Evolutionary conservation across 2,797 vertebrate genomes (phyloP), one percentile per base, ranked within the genome.

Genomic region (Pteronotus mesoamericanus): DNA sequence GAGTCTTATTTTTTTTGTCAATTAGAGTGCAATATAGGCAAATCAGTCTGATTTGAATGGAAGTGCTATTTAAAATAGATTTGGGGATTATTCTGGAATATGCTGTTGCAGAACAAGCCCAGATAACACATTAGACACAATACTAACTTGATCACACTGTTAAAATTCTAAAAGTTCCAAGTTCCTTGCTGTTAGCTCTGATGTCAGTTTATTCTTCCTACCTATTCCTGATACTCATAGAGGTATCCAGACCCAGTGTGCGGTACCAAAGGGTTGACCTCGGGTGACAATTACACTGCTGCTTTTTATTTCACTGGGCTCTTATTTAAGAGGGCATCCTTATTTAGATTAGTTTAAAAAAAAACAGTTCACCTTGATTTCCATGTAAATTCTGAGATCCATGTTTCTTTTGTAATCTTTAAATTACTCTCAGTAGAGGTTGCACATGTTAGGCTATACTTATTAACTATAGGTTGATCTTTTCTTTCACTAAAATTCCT

Each of bases 131-230:
- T 48, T 32, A 83, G 68, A 79, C 48, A 82, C 5, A 78, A 37
- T 4, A 44, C 2, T n/a, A 59, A 57, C 6, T 78, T 89, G 82
- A 48, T 95, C 53, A 53, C 11, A n/a, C n/a, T 59, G 22, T 53
- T 95, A 88, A 94, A 95, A 59, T 79, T 92, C 51, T 88, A 55
- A 46, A 84, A 83, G 29, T 85, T 95, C 22, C 72, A 7, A 48
- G 5, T 29, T 94, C 15, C 21, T 24, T 39, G 53, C 19, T 79
- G 26, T 57, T 57, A n/a, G 18, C 39, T 51, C 0, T 59, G 18
- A 61, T 48, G 9, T n/a, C 22, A 22, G 8, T 57, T 66, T 79
- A 61, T 93, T 22, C 34, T 92, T 80, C 79, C n/a, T 46, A 3
- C 78, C 48, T 64, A 24, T 29, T 48, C 37, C 16, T 0, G 19